These are phyloP conservation scores for Euplagia quadripunctaria DNA, from an alignment of 2,888 invertebrate species.

Conservation along the genomic window DNA sequence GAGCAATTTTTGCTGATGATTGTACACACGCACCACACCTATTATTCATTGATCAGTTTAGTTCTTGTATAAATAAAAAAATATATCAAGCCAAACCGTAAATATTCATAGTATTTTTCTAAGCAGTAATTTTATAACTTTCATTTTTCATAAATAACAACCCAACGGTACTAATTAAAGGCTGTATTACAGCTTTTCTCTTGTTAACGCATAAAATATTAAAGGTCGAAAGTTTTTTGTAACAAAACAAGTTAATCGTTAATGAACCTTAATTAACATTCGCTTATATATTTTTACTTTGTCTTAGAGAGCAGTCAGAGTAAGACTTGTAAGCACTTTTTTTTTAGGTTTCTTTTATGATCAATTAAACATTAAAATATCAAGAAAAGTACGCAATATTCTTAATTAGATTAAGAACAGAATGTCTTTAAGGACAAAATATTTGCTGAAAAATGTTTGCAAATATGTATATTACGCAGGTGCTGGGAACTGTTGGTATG, in stretches of 20 bases:
- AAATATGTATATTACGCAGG: slow-evolving; percentile 77
- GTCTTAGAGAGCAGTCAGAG: slow-evolving; percentile 14
- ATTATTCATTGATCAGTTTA: neutral
- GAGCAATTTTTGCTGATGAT: too few species aligned
- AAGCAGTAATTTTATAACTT: slow-evolving; percentile 26
- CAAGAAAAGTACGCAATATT: neutral
- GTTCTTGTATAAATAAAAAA: neutral
- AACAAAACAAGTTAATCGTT: slow-evolving; percentile 29
- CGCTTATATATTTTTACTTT: slow-evolving; percentile 10
- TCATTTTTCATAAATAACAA: slow-evolving; percentile 31
- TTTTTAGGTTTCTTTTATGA: neutral
- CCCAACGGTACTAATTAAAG: slow-evolving; percentile 46
- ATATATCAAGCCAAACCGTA: neutral
- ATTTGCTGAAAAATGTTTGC: slow-evolving; percentile 67
- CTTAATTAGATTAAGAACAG: slow-evolving; percentile 11
- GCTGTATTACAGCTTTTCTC: slow-evolving; percentile 44
- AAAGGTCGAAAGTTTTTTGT: slow-evolving; percentile 39
- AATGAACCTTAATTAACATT: slow-evolving; percentile 25
- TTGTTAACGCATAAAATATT: slow-evolving; percentile 37
- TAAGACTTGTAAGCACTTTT: slow-evolving; percentile 8
- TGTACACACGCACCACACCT: neutral
- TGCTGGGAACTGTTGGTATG: slow-evolving; percentile 75
- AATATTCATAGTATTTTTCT: neutral
- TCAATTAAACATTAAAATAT: neutral
- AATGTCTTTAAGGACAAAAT: slow-evolving; percentile 69